Conservation (phyloP, 1,140 invertebrate species). For the Bombus impatiens region DNA sequence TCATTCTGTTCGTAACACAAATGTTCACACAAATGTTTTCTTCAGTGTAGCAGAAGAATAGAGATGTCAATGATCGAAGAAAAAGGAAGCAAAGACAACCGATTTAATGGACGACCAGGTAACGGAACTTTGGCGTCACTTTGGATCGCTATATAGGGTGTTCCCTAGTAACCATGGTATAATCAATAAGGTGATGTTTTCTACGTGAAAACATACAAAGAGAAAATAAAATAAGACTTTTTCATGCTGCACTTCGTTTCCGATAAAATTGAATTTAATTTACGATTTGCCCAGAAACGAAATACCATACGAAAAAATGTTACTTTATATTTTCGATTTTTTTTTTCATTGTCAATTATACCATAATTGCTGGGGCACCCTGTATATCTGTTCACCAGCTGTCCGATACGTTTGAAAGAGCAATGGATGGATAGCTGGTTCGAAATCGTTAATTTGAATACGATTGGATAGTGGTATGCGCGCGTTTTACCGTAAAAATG, state of each 20-base stretch:
- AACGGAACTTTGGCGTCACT: conserved; percentile 3
- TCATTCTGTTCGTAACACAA: background rate
- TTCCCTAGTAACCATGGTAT: background rate
- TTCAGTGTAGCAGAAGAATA: background rate
- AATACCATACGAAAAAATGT: too few species aligned
- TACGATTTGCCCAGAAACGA: too few species aligned
- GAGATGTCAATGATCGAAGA: background rate
- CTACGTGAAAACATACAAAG: background rate
- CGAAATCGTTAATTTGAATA: conserved; percentile 13
- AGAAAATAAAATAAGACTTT: background rate
- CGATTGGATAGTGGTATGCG: background rate
- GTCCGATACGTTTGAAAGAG: background rate
- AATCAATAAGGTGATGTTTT: background rate
- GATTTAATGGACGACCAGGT: background rate
- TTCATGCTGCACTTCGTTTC: background rate
- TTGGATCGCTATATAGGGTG: background rate
- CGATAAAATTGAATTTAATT: background rate
- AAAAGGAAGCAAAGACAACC: background rate
- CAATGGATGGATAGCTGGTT: background rate
- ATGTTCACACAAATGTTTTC: background rate
- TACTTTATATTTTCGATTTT: background rate
- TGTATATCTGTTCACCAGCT: background rate
- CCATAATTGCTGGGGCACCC: background rate
- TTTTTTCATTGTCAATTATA: background rate
- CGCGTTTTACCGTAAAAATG: background rate